Conservation (phyloP, 1,140 invertebrate species). For the Conus betulinus region DNA sequence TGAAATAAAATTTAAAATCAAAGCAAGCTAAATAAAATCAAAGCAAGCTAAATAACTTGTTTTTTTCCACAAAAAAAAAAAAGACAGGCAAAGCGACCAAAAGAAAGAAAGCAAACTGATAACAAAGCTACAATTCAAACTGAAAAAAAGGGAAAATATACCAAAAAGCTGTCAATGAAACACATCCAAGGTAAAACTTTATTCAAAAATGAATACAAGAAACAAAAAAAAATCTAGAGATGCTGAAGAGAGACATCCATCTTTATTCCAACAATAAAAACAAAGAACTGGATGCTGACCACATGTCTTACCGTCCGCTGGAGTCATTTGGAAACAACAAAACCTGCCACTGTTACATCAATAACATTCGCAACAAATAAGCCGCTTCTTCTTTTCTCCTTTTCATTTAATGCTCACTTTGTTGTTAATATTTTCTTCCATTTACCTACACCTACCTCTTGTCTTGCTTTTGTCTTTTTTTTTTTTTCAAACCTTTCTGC, state of each 20-base stretch:
- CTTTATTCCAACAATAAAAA: neutral
- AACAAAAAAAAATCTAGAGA: constrained; percentile 18
- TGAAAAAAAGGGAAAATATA: neutral
- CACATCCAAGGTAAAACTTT: neutral
- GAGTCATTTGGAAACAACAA: constrained; percentile 9
- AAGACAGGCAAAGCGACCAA: neutral
- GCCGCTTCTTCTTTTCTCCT: too few species aligned
- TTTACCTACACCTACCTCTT: too few species aligned
- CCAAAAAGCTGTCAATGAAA: neutral
- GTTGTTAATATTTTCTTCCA: too few species aligned
- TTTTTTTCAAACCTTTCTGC: too few species aligned
- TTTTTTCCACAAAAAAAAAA: neutral
- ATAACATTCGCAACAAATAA: neutral
- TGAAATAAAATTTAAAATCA: neutral
- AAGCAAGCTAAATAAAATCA: too few species aligned
- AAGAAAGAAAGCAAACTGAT: neutral
- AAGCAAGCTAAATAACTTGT: too few species aligned
- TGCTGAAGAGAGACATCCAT: constrained; percentile 13
- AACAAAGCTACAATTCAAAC: neutral
- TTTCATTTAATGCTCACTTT: too few species aligned
- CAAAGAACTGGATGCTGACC: constrained; percentile 9
- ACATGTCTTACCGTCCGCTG: constrained; percentile 39
- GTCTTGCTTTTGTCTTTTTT: too few species aligned
- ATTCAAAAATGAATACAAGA: constrained; percentile 11
- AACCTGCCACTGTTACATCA: neutral